A percentile compares a stretch with the other conserved stretches of the same genome.
Evolutionary conservation across 2,797 vertebrate genomes (phyloP).

Genomic region (Eulemur albifrons): DNA sequence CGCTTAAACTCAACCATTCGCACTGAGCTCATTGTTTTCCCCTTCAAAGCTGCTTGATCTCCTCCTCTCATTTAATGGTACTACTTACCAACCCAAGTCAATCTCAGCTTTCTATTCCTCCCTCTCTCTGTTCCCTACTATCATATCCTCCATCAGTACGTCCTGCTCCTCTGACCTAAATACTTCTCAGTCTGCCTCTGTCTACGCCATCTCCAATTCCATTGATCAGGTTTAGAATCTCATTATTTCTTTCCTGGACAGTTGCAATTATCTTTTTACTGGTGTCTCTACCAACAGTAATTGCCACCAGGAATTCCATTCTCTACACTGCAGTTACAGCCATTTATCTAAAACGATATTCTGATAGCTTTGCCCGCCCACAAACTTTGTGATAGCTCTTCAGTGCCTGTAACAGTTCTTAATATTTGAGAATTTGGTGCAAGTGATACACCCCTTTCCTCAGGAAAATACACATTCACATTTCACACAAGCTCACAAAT

Average conservation of each 20-base stretch:
- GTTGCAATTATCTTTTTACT: neutral
- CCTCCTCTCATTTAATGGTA: neutral
- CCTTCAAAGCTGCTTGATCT: neutral
- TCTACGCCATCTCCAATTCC: neutral
- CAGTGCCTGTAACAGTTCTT: neutral
- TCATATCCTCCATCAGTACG: neutral
- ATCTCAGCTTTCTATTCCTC: neutral
- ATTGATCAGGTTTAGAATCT: neutral
- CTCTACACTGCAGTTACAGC: neutral
- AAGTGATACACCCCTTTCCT: neutral
- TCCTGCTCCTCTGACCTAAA: neutral
- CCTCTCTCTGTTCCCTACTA: neutral
- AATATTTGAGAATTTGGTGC: neutral
- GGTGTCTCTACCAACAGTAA: neutral
- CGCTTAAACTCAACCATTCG: neutral
- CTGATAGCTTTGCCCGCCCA: neutral
- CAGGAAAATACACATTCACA: neutral
- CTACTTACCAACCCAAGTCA: too few relatives aligned
- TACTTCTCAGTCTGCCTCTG: neutral
- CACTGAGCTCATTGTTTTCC: neutral
- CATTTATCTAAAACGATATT: neutral
- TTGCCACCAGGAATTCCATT: neutral
- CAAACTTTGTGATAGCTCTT: neutral
- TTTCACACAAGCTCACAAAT: neutral
- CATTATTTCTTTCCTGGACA: neutral